These are phyloP conservation scores for Galaxias olidus DNA, from an alignment of 2,797 vertebrate genomes.

Conservation along the genomic window DNA sequence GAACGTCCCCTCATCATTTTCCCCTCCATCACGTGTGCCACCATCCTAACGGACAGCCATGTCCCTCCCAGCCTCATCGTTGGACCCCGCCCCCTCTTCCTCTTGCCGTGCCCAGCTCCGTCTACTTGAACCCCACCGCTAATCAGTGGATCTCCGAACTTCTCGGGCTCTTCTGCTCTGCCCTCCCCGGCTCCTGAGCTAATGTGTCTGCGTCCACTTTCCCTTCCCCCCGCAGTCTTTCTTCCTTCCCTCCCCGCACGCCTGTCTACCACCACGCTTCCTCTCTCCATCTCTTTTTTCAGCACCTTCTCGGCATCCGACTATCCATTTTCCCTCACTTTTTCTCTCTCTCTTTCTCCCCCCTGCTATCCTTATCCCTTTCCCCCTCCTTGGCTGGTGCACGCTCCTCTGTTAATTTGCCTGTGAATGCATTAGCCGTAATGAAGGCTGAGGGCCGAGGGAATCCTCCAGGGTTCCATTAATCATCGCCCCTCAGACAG, in stretches of 20 bases:
- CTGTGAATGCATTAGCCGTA: slow-evolving; percentile 88
- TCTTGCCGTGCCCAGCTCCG: slow-evolving; percentile 45
- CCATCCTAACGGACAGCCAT: slow-evolving; percentile 30
- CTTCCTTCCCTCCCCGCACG: background rate
- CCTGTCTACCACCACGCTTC: background rate
- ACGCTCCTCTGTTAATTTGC: slow-evolving; percentile 85
- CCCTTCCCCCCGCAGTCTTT: background rate
- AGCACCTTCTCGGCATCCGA: slow-evolving; percentile 11
- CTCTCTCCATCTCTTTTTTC: slow-evolving; percentile 24
- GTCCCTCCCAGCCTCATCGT: slow-evolving; percentile 42
- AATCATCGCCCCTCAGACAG: slow-evolving; percentile 95
- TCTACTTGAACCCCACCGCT: slow-evolving; percentile 46
- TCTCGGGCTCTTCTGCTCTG: slow-evolving; percentile 20
- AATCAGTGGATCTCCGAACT: slow-evolving; percentile 45
- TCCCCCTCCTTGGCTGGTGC: slow-evolving; percentile 62
- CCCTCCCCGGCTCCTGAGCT: slow-evolving; percentile 4
- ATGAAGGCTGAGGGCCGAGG: slow-evolving; percentile 93
- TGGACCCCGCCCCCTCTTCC: slow-evolving; percentile 33
- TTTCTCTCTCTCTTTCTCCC: slow-evolving; percentile 30
- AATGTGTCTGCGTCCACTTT: background rate
- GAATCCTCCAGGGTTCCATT: slow-evolving; percentile 94
- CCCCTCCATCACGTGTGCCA: slow-evolving; percentile 57
- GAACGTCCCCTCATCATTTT: slow-evolving; percentile 63
- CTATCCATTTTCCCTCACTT: slow-evolving; percentile 13
- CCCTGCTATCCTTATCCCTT: slow-evolving; percentile 41